Base-by-base conservation (phyloP, 2,113 vertebrate genomes). In the Plestiodon gilberti region DNA sequence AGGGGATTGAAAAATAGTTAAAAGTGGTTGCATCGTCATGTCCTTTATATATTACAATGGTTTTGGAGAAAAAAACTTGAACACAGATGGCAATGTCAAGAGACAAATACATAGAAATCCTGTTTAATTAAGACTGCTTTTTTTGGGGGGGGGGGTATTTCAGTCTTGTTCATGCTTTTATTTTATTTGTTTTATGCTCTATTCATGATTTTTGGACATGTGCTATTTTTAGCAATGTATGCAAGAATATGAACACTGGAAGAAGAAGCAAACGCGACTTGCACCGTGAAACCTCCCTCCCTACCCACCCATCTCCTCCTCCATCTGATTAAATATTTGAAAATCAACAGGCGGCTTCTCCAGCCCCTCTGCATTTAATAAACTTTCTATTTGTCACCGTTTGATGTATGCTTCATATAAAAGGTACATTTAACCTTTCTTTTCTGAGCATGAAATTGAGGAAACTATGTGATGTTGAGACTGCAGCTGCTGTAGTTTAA, bases 361-460 rank as follows among this genome's bases (percentile, higher is more conserved):
- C 87, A 8, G 30, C 10, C 61, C n/a, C 48, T 43, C 75, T 79
- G 48, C 5, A 84, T 92, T 88, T 92, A 89, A 69, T 13, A 92
- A 62, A 61, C 67, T 92, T 95, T 93, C 71, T 89, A 92, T 77
- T 91, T 91, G 90, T 93, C 90, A 93, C 77, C 86, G 70, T 87
- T 88, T 80, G 86, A 87, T 64, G 87, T 94, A 48, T 86, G 61
- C 22, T 74, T 92, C 78, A 40, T 87, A 71, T 55, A 74, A 91
- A 88, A 84, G 55, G 1, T 73, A 18, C 28, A 85, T 91, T 95
- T 95, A 96, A 95, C 89, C 92, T 96, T 96, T 93, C 62, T 89
- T 93, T 88, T 88, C 69, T 86, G 88, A 61, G 81, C 83, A 69
- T 73, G 85, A 94, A 92, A 91, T 92, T 92, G 93, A 93, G 92